A percentile compares a stretch with the other conserved stretches of the same genome.
These are phyloP conservation scores for Takifugu bimaculatus DNA, from an alignment of 2,113 vertebrate genomes.

Conservation along the genomic window DNA sequence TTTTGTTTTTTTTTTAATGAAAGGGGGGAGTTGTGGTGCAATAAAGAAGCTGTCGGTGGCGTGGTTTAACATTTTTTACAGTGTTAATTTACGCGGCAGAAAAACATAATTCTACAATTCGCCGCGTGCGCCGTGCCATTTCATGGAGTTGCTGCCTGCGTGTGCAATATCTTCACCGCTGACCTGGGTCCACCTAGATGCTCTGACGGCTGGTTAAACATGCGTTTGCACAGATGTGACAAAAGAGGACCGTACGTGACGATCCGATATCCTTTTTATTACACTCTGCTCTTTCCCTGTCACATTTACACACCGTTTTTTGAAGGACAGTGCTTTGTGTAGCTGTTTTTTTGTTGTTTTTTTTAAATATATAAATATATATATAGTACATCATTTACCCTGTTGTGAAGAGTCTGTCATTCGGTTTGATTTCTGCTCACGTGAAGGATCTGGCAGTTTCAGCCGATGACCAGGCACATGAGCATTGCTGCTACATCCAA, in stretches of 20 bases:
- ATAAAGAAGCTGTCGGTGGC: constrained; percentile 68
- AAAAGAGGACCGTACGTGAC: constrained; percentile 29
- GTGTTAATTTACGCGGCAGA: constrained; percentile 57
- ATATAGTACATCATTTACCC: constrained; percentile 38
- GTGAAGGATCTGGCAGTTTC: neutral
- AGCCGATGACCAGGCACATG: constrained; percentile 9
- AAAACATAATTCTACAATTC: constrained; percentile 57
- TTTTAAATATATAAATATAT: no score
- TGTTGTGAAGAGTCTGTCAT: constrained; percentile 37
- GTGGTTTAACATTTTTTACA: constrained; percentile 57
- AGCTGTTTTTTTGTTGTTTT: constrained; percentile 8
- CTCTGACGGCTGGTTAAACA: constrained; percentile 30
- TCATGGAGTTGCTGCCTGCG: constrained; percentile 68
- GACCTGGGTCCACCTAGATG: constrained; percentile 55
- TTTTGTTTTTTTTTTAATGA: constrained; percentile 55
- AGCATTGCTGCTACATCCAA: constrained; percentile 69
- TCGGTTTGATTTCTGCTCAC: constrained; percentile 44
- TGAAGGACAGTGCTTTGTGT: constrained; percentile 43
- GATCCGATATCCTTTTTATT: constrained; percentile 32
- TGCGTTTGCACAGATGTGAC: constrained; percentile 50
- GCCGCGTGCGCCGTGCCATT: constrained; percentile 69
- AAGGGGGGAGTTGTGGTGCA: constrained; percentile 61
- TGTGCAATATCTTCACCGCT: constrained; percentile 73
- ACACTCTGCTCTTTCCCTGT: constrained; percentile 34
- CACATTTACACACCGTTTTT: constrained; percentile 40